These are phyloP conservation scores for Aphelenchoides fujianensis DNA, from an alignment of 1,140 invertebrate species.

Conservation along the genomic window DNA sequence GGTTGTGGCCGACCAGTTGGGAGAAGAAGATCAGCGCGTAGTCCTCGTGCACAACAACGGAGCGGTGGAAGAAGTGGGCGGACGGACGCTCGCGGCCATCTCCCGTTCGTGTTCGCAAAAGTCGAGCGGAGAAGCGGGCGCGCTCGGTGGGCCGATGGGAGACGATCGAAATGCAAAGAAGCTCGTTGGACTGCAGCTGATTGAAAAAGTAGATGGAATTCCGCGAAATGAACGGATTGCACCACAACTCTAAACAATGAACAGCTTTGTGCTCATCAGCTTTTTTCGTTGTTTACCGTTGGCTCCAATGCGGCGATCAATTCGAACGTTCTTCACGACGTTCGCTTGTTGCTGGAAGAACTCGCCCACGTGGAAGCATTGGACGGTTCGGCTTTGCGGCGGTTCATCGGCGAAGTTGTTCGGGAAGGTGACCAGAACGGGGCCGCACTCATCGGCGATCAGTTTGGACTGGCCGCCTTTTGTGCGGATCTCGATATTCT, in stretches of 20 bases:
- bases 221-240: slow-evolving; percentile 38
- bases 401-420: slow-evolving; percentile 24
- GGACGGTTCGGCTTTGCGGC: slow-evolving; percentile 17
- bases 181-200: slow-evolving; percentile 26
- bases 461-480: slow-evolving; percentile 25
- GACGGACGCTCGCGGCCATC: slow-evolving; percentile 4
- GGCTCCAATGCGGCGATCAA: slow-evolving; percentile 2
- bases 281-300: too few species aligned
- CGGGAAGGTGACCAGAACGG: slow-evolving; percentile 28
- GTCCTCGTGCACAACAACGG: slow-evolving; percentile 27
- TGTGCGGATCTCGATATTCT: slow-evolving; percentile 14
- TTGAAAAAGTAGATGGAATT: slow-evolving; percentile 34
- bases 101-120: background rate
- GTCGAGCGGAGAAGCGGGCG: background rate
- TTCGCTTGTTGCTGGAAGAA: slow-evolving; percentile 17
- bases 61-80: slow-evolving; percentile 12
- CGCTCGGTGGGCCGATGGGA: background rate
- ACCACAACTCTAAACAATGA: slow-evolving; percentile 33
- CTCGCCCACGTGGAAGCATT: slow-evolving; percentile 25
- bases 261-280: too few species aligned
- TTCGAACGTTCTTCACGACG: slow-evolving; percentile 4
- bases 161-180: slow-evolving; percentile 22
- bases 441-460: slow-evolving; percentile 30
- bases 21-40: slow-evolving; percentile 33
- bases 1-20: slow-evolving; percentile 11